Evolutionary conservation across 2,113 vertebrate genomes (phyloP).

Genomic region (Odontesthes bonariensis): DNA sequence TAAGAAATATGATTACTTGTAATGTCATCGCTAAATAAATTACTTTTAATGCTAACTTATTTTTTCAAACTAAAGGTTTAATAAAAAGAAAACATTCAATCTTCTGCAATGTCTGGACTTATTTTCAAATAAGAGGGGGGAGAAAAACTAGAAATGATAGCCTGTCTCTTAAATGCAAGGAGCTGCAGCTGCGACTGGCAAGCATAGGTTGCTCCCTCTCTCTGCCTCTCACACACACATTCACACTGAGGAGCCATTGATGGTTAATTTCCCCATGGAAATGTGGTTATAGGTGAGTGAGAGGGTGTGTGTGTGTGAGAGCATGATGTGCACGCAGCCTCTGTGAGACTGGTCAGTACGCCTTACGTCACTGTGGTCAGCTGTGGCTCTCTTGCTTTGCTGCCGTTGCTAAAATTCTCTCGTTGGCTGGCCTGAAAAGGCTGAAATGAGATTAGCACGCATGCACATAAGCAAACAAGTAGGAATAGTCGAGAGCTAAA

Average conservation of each 20-base stretch:
- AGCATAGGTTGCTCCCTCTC: slow-evolving; percentile 33
- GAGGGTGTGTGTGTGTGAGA: slow-evolving; percentile 22
- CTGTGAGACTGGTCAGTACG: slow-evolving; percentile 28
- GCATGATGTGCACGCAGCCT: slow-evolving; percentile 9
- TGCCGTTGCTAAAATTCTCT: slow-evolving; percentile 58
- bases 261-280: slow-evolving; percentile 51
- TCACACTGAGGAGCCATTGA: slow-evolving; percentile 67
- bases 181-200: slow-evolving; percentile 60
- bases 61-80: slow-evolving; percentile 28
- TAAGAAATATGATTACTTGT: slow-evolving; percentile 19
- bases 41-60: slow-evolving; percentile 19
- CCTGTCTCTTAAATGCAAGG: slow-evolving; percentile 14
- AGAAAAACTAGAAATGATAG: slow-evolving; percentile 25
- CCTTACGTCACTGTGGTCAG: slow-evolving; percentile 74
- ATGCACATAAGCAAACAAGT: slow-evolving; percentile 54
- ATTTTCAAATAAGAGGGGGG: slow-evolving; percentile 24
- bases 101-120: neutral
- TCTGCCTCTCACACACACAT: slow-evolving; percentile 23
- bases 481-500: slow-evolving; percentile 56
- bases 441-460: slow-evolving; percentile 59
- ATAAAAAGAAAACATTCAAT: slow-evolving; percentile 19
- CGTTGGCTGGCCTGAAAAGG: slow-evolving; percentile 51
- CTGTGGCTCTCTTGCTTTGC: slow-evolving; percentile 57
- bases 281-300: slow-evolving; percentile 56
- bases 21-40: slow-evolving; percentile 16